These are phyloP conservation scores for Rambutsinella grinnellia DNA, from an alignment of 2,888 invertebrate genomes.

Conservation along the genomic window DNA sequence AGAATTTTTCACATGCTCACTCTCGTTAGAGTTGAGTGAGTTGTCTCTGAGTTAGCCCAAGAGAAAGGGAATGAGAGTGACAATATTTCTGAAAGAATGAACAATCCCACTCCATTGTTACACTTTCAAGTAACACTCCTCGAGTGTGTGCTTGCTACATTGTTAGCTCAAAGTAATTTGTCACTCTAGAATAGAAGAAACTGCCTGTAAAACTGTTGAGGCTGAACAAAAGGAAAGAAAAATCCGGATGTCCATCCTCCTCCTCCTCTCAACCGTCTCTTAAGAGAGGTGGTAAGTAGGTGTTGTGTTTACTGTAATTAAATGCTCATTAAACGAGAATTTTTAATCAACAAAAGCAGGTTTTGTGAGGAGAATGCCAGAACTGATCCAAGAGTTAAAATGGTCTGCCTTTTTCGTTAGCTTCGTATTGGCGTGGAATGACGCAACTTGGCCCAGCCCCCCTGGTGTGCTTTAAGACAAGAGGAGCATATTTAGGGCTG, in stretches of 20 bases:
- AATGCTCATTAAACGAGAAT: constrained; percentile 1
- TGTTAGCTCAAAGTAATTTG: too few species aligned
- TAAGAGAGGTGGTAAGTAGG: background rate
- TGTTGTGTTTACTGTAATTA: constrained; percentile 20
- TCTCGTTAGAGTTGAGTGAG: too few species aligned
- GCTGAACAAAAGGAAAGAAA: background rate
- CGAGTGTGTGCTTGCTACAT: too few species aligned
- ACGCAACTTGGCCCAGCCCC: constrained; percentile 57
- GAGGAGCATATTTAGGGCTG: constrained; percentile 60
- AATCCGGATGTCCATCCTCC: background rate
- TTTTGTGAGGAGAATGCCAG: background rate
- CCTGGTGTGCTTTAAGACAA: constrained; percentile 57
- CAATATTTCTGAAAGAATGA: too few species aligned
- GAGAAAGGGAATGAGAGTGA: too few species aligned
- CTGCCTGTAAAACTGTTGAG: too few species aligned
- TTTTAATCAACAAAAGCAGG: background rate
- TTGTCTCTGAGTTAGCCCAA: too few species aligned
- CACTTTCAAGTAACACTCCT: too few species aligned
- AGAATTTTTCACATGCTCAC: too few species aligned
- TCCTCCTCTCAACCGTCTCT: background rate
- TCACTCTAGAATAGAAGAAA: too few species aligned
- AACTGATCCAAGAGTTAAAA: background rate
- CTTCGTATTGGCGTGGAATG: constrained; percentile 36
- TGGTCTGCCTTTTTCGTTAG: too few species aligned
- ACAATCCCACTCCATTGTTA: too few species aligned